phyloP scores from a whole-genome alignment of 2,888 invertebrate species.

The Auanema sp. region DNA sequence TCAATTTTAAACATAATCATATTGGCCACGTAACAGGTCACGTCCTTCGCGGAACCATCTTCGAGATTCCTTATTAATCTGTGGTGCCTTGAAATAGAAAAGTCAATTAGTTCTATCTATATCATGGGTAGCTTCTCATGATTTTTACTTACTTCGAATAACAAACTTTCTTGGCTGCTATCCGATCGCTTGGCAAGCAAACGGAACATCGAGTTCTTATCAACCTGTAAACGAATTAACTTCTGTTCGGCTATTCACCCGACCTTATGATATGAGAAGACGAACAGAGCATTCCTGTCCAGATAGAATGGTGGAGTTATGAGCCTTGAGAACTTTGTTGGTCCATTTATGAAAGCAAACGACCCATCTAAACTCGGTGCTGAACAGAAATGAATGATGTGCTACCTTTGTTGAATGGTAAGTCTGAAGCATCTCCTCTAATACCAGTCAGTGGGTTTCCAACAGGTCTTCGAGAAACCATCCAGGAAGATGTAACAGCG shows the following conservation, averaged over 20 bases:
- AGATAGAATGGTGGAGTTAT: conserved; percentile 50
- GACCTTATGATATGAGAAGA: conserved; percentile 61
- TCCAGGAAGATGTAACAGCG: conserved; percentile 41
- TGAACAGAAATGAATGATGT: too few species aligned
- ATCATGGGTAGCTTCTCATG: not conserved
- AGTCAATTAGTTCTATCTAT: not conserved
- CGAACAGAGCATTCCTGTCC: conserved; percentile 43
- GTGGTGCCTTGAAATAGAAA: conserved; percentile 25
- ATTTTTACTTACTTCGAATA: conserved; percentile 34
- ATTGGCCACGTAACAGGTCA: conserved; percentile 41
- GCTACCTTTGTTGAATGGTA: conserved; percentile 52
- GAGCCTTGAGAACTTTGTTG: conserved; percentile 39
- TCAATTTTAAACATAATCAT: conserved; percentile 46
- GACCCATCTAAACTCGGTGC: conserved; percentile 49
- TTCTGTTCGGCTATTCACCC: too few species aligned
- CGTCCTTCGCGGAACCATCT: conserved; percentile 59
- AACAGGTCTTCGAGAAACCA: conserved; percentile 33
- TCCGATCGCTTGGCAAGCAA: conserved; percentile 37
- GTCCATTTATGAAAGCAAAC: conserved; percentile 52
- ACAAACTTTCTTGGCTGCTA: conserved; percentile 29
- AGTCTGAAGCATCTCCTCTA: conserved; percentile 50
- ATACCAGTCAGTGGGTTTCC: conserved; percentile 56
- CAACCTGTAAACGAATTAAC: conserved; percentile 26
- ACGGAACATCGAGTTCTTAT: conserved; percentile 33
- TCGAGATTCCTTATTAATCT: conserved; percentile 33